These are phyloP conservation scores for Metaphire vulgaris DNA, from an alignment of 1,140 invertebrate genomes.

Conservation along the genomic window DNA sequence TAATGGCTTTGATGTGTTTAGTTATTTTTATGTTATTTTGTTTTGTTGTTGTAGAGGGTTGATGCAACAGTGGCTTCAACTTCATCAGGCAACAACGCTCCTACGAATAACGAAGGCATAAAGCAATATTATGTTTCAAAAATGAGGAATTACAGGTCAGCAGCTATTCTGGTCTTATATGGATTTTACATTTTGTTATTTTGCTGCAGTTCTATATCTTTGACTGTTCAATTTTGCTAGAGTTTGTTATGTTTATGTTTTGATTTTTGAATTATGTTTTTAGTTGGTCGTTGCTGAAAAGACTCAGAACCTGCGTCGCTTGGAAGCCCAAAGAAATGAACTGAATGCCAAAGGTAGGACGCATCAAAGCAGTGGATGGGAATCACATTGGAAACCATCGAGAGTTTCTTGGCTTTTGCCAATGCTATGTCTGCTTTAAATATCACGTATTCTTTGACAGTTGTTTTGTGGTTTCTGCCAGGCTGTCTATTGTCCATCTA, in stretches of 20 bases:
- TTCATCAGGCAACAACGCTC: too few relatives aligned
- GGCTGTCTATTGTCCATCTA: too few relatives aligned
- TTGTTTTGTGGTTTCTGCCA: too few relatives aligned
- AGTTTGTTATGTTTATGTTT: neutral
- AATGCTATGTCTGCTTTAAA: too few relatives aligned
- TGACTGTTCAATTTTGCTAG: neutral
- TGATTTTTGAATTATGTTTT: conserved; percentile 29
- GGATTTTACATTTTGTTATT: neutral
- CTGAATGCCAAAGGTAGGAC: conserved; percentile 92
- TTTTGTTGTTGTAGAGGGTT: too few relatives aligned
- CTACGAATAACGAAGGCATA: conserved; percentile 74
- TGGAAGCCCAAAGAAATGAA: conserved; percentile 98
- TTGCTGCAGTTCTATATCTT: conserved; percentile 13
- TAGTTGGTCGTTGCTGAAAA: conserved; percentile 88
- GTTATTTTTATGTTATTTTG: too few relatives aligned
- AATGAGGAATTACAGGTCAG: conserved; percentile 84
- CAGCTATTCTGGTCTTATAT: neutral
- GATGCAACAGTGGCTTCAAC: too few relatives aligned
- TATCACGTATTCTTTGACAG: too few relatives aligned
- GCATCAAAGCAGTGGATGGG: too few relatives aligned
- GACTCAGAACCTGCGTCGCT: conserved; percentile 88
- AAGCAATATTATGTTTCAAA: conserved; percentile 89
- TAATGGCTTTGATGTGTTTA: too few relatives aligned
- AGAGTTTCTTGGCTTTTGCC: too few relatives aligned
- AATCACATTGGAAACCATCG: too few relatives aligned